A percentile compares a stretch with the other conserved stretches of the same genome.
Conservation (phyloP, 1,140 invertebrate species). For the Drosophila seguyi region DNA sequence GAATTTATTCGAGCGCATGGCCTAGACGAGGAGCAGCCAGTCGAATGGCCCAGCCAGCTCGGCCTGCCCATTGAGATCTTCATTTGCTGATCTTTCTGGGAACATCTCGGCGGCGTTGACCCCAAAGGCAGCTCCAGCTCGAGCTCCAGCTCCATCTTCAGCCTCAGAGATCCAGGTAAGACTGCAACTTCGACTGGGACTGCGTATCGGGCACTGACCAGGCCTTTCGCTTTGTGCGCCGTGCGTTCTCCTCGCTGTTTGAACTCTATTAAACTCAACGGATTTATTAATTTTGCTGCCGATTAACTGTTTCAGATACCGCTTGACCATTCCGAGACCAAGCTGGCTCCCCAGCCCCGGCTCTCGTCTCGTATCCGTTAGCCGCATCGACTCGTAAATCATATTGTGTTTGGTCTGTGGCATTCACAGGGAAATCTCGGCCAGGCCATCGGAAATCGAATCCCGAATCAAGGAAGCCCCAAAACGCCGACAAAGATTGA, state of each 20-base stretch:
- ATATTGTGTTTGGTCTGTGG: constrained; percentile 58
- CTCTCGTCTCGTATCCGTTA: constrained; percentile 63
- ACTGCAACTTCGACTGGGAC: constrained; percentile 34
- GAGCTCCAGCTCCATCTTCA: constrained; percentile 17
- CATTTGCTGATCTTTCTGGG: constrained; percentile 84
- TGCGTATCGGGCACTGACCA: constrained; percentile 61
- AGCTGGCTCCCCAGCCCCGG: constrained; percentile 15
- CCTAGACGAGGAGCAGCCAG: constrained; percentile 77
- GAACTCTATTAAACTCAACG: constrained; percentile 82
- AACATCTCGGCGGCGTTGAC: constrained; percentile 82
- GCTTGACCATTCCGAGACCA: constrained; percentile 58
- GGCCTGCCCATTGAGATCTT: constrained; percentile 77
- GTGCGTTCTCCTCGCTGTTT: constrained; percentile 64
- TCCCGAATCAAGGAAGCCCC: constrained; percentile 7
- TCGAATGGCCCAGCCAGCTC: constrained; percentile 22
- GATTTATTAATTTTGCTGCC: constrained; percentile 83
- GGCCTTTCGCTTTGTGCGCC: constrained; percentile 44
- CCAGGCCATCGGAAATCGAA: constrained; percentile 39
- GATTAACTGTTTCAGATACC: constrained; percentile 81
- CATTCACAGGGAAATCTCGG: constrained; percentile 47
- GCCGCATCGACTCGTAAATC: constrained; percentile 74
- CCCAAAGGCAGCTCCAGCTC: constrained; percentile 65
- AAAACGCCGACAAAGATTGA: constrained; percentile 55
- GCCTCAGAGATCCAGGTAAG: constrained; percentile 48
- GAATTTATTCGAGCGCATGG: constrained; percentile 82